These are phyloP conservation scores for Osmerus eperlanus DNA, from an alignment of 2,113 vertebrate species.

Conservation along the genomic window DNA sequence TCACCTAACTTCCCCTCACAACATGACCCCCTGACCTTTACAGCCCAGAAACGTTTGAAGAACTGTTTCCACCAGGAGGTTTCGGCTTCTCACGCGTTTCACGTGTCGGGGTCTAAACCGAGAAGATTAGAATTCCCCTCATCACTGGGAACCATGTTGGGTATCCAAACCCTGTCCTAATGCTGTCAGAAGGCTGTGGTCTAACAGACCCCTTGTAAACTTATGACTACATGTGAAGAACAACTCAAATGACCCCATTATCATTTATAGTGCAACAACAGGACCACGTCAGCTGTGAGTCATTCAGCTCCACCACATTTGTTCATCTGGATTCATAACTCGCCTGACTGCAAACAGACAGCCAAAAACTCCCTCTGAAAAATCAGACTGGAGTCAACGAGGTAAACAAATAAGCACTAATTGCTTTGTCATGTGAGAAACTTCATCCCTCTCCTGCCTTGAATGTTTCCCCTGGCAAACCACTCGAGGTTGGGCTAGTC, in stretches of 20 bases:
- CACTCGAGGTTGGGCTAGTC: conserved; percentile 57
- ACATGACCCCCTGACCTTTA: conserved; percentile 56
- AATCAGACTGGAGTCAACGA: conserved; percentile 43
- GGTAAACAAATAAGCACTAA: conserved; percentile 57
- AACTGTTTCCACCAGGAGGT: conserved; percentile 60
- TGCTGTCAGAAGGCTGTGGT: conserved; percentile 47
- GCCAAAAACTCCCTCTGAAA: conserved; percentile 35
- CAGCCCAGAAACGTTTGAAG: conserved; percentile 55
- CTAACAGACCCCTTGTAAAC: conserved; percentile 47
- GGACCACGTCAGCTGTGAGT: conserved; percentile 48
- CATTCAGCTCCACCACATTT: conserved; percentile 18
- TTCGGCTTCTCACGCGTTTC: conserved; percentile 50
- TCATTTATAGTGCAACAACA: conserved; percentile 50
- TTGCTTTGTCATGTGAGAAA: conserved; percentile 69
- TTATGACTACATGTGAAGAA: conserved; percentile 44
- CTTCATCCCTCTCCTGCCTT: conserved; percentile 61
- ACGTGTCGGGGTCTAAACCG: conserved; percentile 50
- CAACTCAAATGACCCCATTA: conserved; percentile 48
- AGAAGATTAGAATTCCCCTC: conserved; percentile 45
- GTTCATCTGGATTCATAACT: conserved; percentile 39
- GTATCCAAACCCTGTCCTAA: conserved; percentile 20
- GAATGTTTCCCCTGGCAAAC: conserved; percentile 69
- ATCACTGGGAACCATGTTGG: conserved; percentile 38
- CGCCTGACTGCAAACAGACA: conserved; percentile 40
- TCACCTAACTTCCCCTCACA: conserved; percentile 50